Percentiles rank a stretch among this genome's conserved stretches.
phyloP scores from a whole-genome alignment of 2,888 invertebrate species.

The Branchinecta sandiegonensis region DNA sequence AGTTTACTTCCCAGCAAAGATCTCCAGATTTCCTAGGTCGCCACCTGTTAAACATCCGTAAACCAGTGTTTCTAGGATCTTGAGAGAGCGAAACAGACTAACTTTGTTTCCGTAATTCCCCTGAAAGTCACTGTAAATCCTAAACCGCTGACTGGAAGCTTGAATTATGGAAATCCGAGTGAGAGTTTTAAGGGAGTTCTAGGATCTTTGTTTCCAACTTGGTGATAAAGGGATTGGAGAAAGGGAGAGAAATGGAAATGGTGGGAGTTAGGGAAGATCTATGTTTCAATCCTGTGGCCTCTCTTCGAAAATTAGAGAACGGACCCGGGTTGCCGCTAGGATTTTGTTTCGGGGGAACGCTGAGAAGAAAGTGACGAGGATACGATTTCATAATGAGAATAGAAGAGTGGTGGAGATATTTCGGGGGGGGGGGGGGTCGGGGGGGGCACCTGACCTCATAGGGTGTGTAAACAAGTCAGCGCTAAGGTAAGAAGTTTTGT shows the following conservation, averaged over 20 bases:
- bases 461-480: too few species aligned
- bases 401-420: neutral
- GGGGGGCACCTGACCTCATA: too few species aligned
- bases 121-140: slow-evolving; percentile 1
- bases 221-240: neutral
- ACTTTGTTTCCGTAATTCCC: slow-evolving; percentile 6
- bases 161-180: neutral
- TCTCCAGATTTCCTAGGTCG: neutral
- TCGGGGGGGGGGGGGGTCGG: neutral
- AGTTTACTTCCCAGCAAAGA: too few species aligned
- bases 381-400: neutral
- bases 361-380: neutral
- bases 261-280: too few species aligned
- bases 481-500: too few species aligned
- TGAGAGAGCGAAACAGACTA: neutral
- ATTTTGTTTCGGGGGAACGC: too few species aligned
- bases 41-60: slow-evolving; percentile 6
- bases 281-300: too few species aligned
- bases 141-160: neutral
- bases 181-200: neutral
- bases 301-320: too few species aligned
- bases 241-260: too few species aligned
- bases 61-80: neutral
- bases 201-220: slow-evolving; percentile 3
- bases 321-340: too few species aligned